Conservation (phyloP, 2,797 vertebrate species). For the Phoebastria nigripes region DNA sequence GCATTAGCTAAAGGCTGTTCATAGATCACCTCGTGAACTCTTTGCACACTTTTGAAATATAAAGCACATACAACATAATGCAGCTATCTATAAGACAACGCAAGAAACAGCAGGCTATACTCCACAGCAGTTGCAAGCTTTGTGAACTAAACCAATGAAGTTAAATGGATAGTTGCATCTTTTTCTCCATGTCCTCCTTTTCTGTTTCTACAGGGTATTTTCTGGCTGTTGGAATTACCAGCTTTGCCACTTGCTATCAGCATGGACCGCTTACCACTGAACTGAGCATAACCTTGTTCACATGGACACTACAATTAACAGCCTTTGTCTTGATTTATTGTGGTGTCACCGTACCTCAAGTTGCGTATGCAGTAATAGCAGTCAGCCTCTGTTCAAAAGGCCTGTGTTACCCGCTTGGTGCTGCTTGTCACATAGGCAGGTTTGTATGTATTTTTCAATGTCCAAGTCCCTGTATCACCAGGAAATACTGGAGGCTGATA, state of each 20-base stretch:
- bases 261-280: conserved; percentile 68
- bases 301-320: conserved; percentile 65
- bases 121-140: not conserved
- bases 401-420: conserved; percentile 34
- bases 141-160: not conserved
- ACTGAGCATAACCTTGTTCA: conserved; percentile 64
- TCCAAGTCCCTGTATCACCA: not conserved
- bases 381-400: conserved; percentile 61
- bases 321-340: conserved; percentile 73
- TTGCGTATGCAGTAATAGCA: conserved; percentile 62
- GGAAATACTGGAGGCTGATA: not conserved
- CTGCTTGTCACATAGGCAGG: conserved; percentile 57
- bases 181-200: not conserved
- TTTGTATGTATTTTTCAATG: not conserved
- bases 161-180: not conserved
- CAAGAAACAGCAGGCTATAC: not conserved
- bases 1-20: not conserved
- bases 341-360: conserved; percentile 67
- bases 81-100: not conserved
- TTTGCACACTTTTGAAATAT: not conserved
- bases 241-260: conserved; percentile 77
- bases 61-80: not conserved
- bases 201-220: conserved; percentile 72
- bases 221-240: conserved; percentile 64
- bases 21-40: not conserved